Percentiles rank a stretch among this genome's conserved stretches.
phyloP scores from a whole-genome alignment of 1,140 invertebrate species.

The Calosoma granatense region DNA sequence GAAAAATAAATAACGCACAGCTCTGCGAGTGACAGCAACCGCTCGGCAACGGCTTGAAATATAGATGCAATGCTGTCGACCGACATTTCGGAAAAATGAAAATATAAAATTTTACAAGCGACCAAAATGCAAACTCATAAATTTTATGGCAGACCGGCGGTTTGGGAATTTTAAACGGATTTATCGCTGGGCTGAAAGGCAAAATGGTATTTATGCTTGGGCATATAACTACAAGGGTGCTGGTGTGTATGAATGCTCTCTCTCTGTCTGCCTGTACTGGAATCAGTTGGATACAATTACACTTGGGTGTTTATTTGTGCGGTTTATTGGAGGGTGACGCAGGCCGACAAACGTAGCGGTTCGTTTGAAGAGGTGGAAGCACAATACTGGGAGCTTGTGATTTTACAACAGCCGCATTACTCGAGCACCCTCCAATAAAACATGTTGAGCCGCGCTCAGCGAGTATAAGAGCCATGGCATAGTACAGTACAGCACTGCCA shows the following conservation, averaged over 20 bases:
- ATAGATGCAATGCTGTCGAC: too few species aligned
- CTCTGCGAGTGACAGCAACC: too few species aligned
- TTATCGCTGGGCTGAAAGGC: slow-evolving; percentile 19
- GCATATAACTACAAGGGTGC: too few species aligned
- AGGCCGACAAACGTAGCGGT: slow-evolving; percentile 17
- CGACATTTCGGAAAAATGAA: too few species aligned
- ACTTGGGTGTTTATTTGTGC: slow-evolving; percentile 20
- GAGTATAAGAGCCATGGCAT: too few species aligned
- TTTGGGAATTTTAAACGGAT: slow-evolving; percentile 20
- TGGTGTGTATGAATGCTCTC: neutral
- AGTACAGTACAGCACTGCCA: too few species aligned
- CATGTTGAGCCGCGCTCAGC: too few species aligned
- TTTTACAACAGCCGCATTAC: neutral
- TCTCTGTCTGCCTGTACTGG: slow-evolving; percentile 21
- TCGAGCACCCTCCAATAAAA: neutral
- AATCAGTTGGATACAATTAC: slow-evolving; percentile 23
- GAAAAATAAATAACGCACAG: too few species aligned
- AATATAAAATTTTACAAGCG: neutral
- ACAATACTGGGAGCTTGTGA: slow-evolving; percentile 14
- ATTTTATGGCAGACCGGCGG: slow-evolving; percentile 23
- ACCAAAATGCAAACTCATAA: slow-evolving; percentile 21
- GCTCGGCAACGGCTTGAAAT: too few species aligned
- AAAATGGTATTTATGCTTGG: too few species aligned
- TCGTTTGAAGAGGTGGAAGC: slow-evolving; percentile 19
- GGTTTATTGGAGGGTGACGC: slow-evolving; percentile 19